Evolutionary conservation across 2,797 vertebrate species (phyloP), one percentile per base, ranked within the genome.

Genomic region (Mormyrus proboscirostris): DNA sequence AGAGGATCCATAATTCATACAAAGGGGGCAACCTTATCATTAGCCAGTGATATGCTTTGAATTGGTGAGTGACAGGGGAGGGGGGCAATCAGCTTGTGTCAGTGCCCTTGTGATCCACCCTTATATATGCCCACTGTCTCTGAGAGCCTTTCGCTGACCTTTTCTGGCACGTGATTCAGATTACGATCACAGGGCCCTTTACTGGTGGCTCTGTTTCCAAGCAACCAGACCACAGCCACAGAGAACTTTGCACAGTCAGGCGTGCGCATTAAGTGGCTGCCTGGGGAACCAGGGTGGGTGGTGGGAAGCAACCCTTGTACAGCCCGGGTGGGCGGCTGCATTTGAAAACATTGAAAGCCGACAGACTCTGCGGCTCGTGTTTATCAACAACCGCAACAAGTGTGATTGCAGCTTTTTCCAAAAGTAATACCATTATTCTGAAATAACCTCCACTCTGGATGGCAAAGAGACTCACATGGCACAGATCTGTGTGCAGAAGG

Each of bases 211-310:
- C 33, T 44, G 76, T 47, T 82, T 47, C 16, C 41, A 47, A 47
- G 76, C 41, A 47, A 47, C 19, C 41, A 22, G 76, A 82, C 76
- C 38, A 82, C 41, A 47, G 41, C 41, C 41, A 82, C 19, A 7
- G 76, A 82, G 76, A 44, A 82, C 76, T 82, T n/a, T 82, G 76
- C 41, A 82, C 41, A 47, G 76, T 82, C 41, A 82, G 41, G 76
- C 41, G 19, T 19, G 19, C 3, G 41, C 19, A n/a, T 82, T 47
- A n/a, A 82, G 41, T 47, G 41, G 76, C 76, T 82, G 76, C 41
- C 76, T n/a, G 41, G 76, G 76, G 76, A 47, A 82, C 76, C 76
- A n/a, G 76, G 19, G 76, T n/a, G 76, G 41, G 16, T 47, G 41
- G 16, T 47, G 7, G 73, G 33, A 79, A 79, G 41, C 19, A 47